Evolutionary conservation across 2,797 vertebrate genomes (phyloP).

Genomic region (Phoebastria nigripes): DNA sequence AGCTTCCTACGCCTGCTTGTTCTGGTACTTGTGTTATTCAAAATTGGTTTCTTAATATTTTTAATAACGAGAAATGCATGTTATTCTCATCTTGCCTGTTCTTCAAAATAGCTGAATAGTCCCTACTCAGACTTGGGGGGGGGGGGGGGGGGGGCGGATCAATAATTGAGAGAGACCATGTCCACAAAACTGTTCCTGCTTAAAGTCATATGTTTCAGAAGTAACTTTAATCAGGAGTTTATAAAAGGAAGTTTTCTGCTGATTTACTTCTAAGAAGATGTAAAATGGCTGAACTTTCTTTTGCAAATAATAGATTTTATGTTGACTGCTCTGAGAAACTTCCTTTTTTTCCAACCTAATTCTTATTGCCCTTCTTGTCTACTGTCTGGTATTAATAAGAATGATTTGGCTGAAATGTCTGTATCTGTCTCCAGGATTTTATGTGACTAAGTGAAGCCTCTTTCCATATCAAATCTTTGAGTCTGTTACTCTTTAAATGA

Average conservation of each 20-base stretch:
- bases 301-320: neutral
- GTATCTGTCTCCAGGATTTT: neutral
- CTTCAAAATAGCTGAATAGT: neutral
- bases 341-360: neutral
- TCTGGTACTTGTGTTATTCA: neutral
- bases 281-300: neutral
- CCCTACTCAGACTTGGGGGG: neutral
- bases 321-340: neutral
- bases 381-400: neutral
- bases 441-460: neutral
- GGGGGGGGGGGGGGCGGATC: too few relatives aligned
- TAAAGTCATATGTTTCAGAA: neutral
- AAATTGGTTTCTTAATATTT: neutral
- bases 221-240: neutral
- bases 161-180: neutral
- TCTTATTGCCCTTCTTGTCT: neutral
- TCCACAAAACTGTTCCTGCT: neutral
- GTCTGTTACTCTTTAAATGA: neutral
- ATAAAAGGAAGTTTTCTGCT: neutral
- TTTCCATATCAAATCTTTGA: neutral
- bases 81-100: neutral
- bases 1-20: neutral
- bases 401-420: neutral
- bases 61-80: neutral
- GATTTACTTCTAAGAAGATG: neutral